Evolutionary conservation across 37 sponge, comb jelly and placozoan genomes (phyloP), one percentile per base, ranked within the genome.

Genomic region (Chondrosia reniformis): DNA sequence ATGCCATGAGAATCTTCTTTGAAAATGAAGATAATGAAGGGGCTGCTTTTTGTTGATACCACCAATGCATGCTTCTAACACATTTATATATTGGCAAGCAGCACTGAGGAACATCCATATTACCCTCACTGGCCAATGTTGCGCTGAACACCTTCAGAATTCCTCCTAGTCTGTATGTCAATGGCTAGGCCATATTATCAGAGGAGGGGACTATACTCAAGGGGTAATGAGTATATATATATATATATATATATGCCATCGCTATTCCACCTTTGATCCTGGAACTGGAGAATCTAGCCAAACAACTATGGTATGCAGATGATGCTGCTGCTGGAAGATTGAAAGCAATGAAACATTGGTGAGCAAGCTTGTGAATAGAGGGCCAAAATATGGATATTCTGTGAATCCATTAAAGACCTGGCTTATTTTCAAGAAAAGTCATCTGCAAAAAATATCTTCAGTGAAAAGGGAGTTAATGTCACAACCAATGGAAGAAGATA

Each of bases 201-300:
- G 52, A 27, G 54, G 86, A 84, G 43, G 84, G 84, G n/a, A 84
- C 84, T 33, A 84, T 74, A 5, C 84, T n/a, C n/a, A n/a, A n/a
- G n/a, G n/a, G n/a, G n/a, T n/a, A 84, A 39, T 79, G 84, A 0
- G 81, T 75, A 25, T 76, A 75, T 25, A 55, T 79, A 24, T 80
- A 80, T 28, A 85, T 65, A 80, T 55, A 66, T 24, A 85, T 79
- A 67, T 85, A 85, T 64, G 86, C 80, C 32, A 76, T 85, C 19
- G 86, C 76, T 15, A 76, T 45, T 9, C 42, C 31, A 31, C 86
- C 86, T 38, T 36, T 85, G 67, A 85, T 85, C 33, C 24, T 30
- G 5, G 55, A 55, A 45, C 67, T 85, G 27, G 76, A 75, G 10
- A 19, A 75, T 33, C 17, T 49, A 4, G 19, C 56, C 2, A 75